Conservation (phyloP, 1,140 invertebrate species). For the Cyclina sinensis region DNA sequence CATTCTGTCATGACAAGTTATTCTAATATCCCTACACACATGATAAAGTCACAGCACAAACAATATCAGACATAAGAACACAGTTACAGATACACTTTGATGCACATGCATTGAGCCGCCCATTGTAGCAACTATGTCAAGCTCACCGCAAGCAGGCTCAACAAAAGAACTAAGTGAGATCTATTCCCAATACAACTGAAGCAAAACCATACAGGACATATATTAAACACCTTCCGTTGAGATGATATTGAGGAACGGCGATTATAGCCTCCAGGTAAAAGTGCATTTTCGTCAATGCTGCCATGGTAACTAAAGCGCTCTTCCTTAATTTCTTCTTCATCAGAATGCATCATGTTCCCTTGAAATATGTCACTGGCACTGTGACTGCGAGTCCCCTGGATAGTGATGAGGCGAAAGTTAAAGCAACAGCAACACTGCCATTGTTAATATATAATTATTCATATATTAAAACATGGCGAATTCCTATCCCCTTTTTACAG, state of each 20-base stretch:
- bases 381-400: slow-evolving; percentile 59
- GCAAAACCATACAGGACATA: neutral
- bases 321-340: slow-evolving; percentile 52
- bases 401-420: neutral
- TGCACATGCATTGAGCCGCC: too few species aligned
- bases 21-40: too few species aligned
- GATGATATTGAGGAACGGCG: slow-evolving; percentile 16
- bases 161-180: neutral
- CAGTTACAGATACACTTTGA: too few species aligned
- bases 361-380: slow-evolving; percentile 63
- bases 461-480: neutral
- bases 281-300: slow-evolving; percentile 61
- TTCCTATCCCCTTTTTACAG: neutral
- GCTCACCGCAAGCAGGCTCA: too few species aligned
- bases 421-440: neutral
- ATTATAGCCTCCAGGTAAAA: neutral
- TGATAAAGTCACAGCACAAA: too few species aligned
- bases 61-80: too few species aligned
- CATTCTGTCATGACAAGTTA: too few species aligned
- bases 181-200: neutral
- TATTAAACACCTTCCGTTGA: slow-evolving; percentile 52
- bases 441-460: neutral
- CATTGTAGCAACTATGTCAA: too few species aligned
- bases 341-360: neutral
- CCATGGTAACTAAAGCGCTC: slow-evolving; percentile 61